Base-by-base conservation (phyloP, 1,140 invertebrate species). In the Megalopta genalis region DNA sequence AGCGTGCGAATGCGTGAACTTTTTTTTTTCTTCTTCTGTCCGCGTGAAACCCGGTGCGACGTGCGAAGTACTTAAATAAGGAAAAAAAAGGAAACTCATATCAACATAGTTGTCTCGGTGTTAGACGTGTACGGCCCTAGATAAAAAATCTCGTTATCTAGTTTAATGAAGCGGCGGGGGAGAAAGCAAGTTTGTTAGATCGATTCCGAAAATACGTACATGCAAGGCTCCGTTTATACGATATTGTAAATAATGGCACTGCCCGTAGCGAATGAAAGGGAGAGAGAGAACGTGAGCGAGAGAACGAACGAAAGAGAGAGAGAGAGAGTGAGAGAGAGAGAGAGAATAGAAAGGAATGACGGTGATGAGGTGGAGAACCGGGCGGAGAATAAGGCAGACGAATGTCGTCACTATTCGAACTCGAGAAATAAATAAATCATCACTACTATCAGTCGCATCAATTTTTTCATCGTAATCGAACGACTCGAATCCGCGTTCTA, bases 81-180 rank as follows among this genome's bases (percentile, higher is more conserved):
- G 63, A 65, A 42, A 67, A 82, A 79, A 79, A 75, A 82, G 62
- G 60, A 89, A 90, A 91, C 91, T 90, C 92, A 92, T 92, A 93
- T 93, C 91, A 92, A 83, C 68, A 88, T 90, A 91, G 90, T 91
- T 92, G 86, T 92, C 90, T 92, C 89, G 89, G 86, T 93, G 91
- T 93, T 93, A 93, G 91, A 90, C 87, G 89, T 92, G 91, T 91
- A 92, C 89, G 90, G 88, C 82, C 86, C 88, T 91, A 92, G 91
- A 89, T 91, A 91, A 90, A 52, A 91, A 92, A 90, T 91, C 89
- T 92, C 91, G 91, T 93, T 93, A 93, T 91, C 90, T 92, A 93
- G 90, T 93, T 92, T 91, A 88, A 91, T 92, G 86, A 91, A 88
- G 21, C 23, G 59, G 21, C 12, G 32, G 16, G 39, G 16, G 66